Conservation (phyloP, 2,888 invertebrate species). For the Ferdinandea cuprea region DNA sequence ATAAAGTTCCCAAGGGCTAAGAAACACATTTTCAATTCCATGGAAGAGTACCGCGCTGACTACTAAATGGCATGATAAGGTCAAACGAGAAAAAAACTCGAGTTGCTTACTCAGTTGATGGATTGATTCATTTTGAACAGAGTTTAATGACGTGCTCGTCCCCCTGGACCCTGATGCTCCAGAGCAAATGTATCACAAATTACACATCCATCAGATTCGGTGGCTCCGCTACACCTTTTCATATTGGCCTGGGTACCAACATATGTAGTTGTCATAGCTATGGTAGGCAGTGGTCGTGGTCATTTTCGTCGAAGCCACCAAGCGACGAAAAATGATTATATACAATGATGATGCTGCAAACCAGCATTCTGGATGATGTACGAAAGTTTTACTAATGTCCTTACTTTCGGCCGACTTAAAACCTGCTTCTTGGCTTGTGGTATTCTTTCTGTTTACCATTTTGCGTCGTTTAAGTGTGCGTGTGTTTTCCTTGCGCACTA, state of each 20-base stretch:
- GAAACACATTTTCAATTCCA: conserved; percentile 37
- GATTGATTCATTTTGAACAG: conserved; percentile 62
- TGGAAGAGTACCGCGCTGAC: conserved; percentile 40
- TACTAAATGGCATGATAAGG: conserved; percentile 51
- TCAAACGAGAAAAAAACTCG: conserved; percentile 43
- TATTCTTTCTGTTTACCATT: conserved; percentile 7
- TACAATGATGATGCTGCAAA: conserved; percentile 39
- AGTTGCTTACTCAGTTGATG: conserved; percentile 44
- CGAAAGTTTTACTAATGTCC: conserved; percentile 38
- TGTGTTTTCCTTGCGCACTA: conserved; percentile 19
- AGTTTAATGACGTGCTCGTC: conserved; percentile 25
- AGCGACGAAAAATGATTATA: conserved; percentile 20
- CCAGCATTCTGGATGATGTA: conserved; percentile 26
- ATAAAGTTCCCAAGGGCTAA: conserved; percentile 43
- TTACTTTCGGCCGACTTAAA: conserved; percentile 40
- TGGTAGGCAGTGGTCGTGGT: conserved; percentile 19
- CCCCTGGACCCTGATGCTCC: no score
- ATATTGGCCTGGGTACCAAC: neutral
- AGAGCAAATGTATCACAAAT: conserved; percentile 29
- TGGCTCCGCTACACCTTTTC: conserved; percentile 15
- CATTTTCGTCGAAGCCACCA: conserved; percentile 23
- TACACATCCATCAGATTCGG: conserved; percentile 51
- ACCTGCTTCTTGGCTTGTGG: conserved; percentile 25
- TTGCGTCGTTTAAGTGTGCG: conserved; percentile 8
- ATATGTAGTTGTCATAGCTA: no score